Base-by-base conservation (phyloP, 2,888 invertebrate species). In the Aspidiotus rigidus region DNA sequence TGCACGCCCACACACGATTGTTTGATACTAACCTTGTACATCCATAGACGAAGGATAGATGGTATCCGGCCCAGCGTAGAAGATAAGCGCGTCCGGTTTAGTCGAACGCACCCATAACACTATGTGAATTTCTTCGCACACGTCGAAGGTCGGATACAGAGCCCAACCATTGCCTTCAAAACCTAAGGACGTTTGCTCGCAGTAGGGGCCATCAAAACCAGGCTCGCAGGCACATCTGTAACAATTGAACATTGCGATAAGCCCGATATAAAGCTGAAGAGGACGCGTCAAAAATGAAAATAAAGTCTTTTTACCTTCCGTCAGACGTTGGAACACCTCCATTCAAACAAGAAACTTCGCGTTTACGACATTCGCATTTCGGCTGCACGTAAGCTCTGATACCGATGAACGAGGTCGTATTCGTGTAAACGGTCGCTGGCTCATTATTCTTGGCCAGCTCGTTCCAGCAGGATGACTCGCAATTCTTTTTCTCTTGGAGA, bases 111-210 rank as follows among this genome's bases (percentile, higher is more conserved):
- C 84, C 73, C 92, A 89, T 70, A 98, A 76, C 71, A 87, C 86
- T 70, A 95, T 86, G 74, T 85, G 86, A 0, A 92, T 89, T 70
- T 89, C 87, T 73, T 88, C 87, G 78, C 97, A 97, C 7, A 91
- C 86, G 44, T 90, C 87, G 44, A 94, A 85, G 0, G 93, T 84
- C 0, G 89, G 86, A 81, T 93, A 95, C 83, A 97, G 87, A 0
- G 96, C 95, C 85, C 90, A 97, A 10, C 95, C 93, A 74, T 87
- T 85, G n/a, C 93, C 91, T 72, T 84, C 84, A 80, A 97, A 97
- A 17, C 90, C 90, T 73, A 95, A 86, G 0, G 88, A 86, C 0
- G 91, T 86, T 72, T 89, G 84, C 79, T 98, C 95, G 78, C 99
- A 99, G 70, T 88, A 85, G 0, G 94, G 91, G 0, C 98, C 98